Conservation (phyloP, 2,797 vertebrate species). For the Vultur gryphus region DNA sequence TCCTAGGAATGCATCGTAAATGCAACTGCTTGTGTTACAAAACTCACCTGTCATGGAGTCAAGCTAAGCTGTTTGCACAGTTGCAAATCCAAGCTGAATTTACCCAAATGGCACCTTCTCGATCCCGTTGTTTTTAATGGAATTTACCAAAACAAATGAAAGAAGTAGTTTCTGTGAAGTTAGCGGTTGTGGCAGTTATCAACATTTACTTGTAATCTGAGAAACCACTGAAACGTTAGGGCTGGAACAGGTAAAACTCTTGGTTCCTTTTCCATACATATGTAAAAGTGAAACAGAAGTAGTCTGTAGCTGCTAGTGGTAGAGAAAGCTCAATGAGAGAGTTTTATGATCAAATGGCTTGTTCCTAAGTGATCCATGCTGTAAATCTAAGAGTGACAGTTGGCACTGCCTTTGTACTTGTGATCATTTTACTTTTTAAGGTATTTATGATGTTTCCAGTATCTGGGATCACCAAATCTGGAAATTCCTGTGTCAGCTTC, state of each 20-base stretch:
- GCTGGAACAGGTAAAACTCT: not conserved
- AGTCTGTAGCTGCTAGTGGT: not conserved
- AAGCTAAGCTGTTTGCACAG: not conserved
- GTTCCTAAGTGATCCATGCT: not conserved
- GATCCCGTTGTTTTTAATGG: not conserved
- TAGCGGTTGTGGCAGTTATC: not conserved
- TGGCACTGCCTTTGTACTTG: not conserved
- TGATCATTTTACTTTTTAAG: not conserved
- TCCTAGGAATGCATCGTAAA: not conserved
- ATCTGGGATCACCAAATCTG: not conserved
- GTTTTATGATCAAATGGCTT: not conserved
- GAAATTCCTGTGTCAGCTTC: not conserved
- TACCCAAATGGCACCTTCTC: not conserved
- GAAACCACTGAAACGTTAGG: not conserved
- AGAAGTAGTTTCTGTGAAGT: not conserved
- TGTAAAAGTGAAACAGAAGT: not conserved
- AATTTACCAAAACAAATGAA: not conserved
- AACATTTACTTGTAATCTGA: not conserved
- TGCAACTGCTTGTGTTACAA: not conserved
- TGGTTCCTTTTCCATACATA: not conserved
- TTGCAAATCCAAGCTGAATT: not conserved
- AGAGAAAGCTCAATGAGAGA: not conserved
- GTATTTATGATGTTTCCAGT: not conserved
- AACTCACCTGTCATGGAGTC: not conserved
- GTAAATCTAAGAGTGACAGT: not conserved